Base-by-base conservation (phyloP, 1,140 invertebrate species). In the Drosophila prosaltans region DNA sequence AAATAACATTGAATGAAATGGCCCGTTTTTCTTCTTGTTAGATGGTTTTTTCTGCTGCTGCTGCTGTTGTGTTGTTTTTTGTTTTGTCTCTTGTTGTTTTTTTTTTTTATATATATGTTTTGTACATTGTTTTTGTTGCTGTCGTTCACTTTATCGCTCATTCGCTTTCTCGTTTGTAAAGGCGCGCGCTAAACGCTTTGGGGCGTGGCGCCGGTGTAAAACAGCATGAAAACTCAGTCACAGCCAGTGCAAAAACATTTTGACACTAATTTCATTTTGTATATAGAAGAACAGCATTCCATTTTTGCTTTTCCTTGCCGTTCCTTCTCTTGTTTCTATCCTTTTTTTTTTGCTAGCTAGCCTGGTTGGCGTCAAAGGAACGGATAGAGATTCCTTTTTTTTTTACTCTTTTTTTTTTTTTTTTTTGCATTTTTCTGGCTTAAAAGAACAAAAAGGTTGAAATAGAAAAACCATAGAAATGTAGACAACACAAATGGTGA, bases 241-340 rank as follows among this genome's bases (percentile, higher is more conserved):
- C 77, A 89, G 81, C 59, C 84, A 88, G 71, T 65, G 83, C 83
- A 88, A 88, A 88, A 88, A 88, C 83, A 88, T 88, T 88, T 88
- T 88, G 83, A 88, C 83, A 89, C 80, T 88, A 88, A 88, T 88
- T 88, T 88, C 85, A 88, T 88, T 88, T 88, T 88, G 84, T 88
- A 89, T 82, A 84, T 71, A 78, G 77, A 83, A 89, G 86, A 89
- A 83, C 72, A 79, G 80, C 80, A 74, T 51, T 51, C 45, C 68
- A 66, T 80, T 84, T 61, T 67, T 54, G 69, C 83, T 75, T 62
- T 68, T 58, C 67, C 60, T 62, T 60, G 41, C 32, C 32, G 59
- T 72, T 60, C 48, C 60, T 16, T 21, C 21, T 62, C 48, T 36
- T 58, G 40, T 58, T 39, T 59, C 43, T 55, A 69, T 57, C 41